Conservation (phyloP, 2,888 invertebrate genomes). For the Hypsopygia costalis region DNA sequence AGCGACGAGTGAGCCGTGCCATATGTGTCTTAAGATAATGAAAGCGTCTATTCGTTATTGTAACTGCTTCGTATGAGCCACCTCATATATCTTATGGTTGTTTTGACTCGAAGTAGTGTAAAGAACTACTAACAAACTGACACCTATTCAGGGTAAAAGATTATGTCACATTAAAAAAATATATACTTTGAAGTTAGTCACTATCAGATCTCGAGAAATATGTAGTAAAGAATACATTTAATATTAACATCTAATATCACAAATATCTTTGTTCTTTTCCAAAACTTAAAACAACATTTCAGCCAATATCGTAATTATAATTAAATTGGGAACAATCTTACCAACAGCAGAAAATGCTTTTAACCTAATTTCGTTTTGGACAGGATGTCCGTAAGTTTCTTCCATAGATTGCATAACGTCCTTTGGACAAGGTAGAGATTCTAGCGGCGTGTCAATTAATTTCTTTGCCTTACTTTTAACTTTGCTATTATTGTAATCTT, state of each 20-base stretch:
- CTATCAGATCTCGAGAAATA: slow-evolving; percentile 17
- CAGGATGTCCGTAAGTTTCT: slow-evolving; percentile 65
- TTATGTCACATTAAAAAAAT: too few species aligned
- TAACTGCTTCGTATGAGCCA: too few species aligned
- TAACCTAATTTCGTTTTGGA: slow-evolving; percentile 70
- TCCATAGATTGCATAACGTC: slow-evolving; percentile 67
- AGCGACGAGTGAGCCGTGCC: too few species aligned
- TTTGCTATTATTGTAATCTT: slow-evolving; percentile 51
- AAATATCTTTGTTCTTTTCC: slow-evolving; percentile 50
- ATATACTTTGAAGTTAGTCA: too few species aligned
- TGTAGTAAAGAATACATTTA: slow-evolving; percentile 42
- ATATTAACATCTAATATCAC: slow-evolving; percentile 69
- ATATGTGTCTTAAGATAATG: too few species aligned
- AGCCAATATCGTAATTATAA: slow-evolving; percentile 34
- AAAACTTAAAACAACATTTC: slow-evolving; percentile 37
- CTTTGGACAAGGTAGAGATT: slow-evolving; percentile 69
- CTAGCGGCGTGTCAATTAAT: slow-evolving; percentile 60
- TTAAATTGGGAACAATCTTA: slow-evolving; percentile 39
- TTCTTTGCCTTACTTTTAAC: slow-evolving; percentile 51
- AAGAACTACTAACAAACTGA: too few species aligned
- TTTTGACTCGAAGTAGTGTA: too few species aligned
- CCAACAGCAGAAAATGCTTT: slow-evolving; percentile 59
- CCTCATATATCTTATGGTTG: too few species aligned
- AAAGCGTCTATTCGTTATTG: too few species aligned
- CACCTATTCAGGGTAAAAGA: too few species aligned